Conservation (phyloP, 2,113 vertebrate genomes). For the Copsychus sechellarum region DNA sequence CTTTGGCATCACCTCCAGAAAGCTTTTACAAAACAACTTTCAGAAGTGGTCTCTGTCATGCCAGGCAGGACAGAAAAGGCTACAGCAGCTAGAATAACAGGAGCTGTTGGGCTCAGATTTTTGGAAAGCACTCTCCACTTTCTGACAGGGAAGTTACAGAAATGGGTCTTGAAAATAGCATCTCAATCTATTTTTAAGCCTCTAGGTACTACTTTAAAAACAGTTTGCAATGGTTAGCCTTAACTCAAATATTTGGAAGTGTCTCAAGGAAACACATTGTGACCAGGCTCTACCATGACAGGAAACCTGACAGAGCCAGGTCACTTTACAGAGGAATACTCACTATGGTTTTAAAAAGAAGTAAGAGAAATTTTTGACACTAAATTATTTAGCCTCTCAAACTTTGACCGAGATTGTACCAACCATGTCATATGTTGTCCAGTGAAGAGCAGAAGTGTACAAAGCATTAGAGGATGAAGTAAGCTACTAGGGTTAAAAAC, state of each 20-base stretch:
- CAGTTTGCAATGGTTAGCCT: background rate
- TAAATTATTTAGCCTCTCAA: background rate
- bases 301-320: background rate
- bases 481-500: background rate
- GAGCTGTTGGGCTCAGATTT: background rate
- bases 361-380: background rate
- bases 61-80: background rate
- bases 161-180: background rate
- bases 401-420: background rate
- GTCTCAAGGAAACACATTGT: background rate
- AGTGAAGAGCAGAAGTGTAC: background rate
- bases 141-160: background rate
- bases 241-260: background rate
- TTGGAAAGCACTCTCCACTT: background rate
- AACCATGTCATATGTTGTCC: background rate
- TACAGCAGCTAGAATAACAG: background rate
- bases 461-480: background rate
- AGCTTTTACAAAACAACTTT: background rate
- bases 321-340: background rate
- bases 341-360: background rate
- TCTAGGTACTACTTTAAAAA: background rate
- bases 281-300: background rate
- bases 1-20: background rate
- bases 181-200: slow-evolving; percentile 18
- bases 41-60: background rate